Base-by-base conservation (phyloP, 2,888 invertebrate species). In the Leptinotarsa peninsularis region DNA sequence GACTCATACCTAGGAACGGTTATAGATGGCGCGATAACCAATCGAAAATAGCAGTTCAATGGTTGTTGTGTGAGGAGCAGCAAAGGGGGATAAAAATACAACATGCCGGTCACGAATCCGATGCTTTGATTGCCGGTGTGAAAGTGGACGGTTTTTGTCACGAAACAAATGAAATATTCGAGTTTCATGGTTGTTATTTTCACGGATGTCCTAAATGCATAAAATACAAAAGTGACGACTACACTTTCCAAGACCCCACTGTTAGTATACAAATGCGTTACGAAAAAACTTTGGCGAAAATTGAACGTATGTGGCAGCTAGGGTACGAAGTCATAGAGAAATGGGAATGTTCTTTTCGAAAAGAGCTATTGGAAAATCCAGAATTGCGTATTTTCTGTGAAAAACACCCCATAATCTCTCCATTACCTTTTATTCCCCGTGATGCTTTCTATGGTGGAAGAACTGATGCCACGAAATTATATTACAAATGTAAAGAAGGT, bases 1-100 rank as follows among this genome's bases (percentile, higher is more conserved):
- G 81, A 7, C 74, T 85, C 7, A 79, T 86, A n/a, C 85, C 84
- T 0, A 69, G 76, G 67, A 66, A 70, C 3, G 84, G 85, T 4
- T 86, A 85, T 71, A 67, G 86, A 4, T 68, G 67, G 17, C 60
- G 70, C 17, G 54, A 79, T 73, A 75, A 77, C 71, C 7, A 75
- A 18, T 76, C 76, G 18, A 18, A 50, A 58, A 75, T 78, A 27
- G 76, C 75, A 17, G n/a, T 67, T 52, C n/a, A 76, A 73, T 80
- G 76, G 80, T 50, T 81, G 13, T 33, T 80, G 13, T 75, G 71
- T 63, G 77, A 78, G 68, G 79, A 79, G 72, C 33, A 72, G 4
- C 66, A 72, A 74, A 23, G 82, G 49, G 71, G 71, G 17, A 67
- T 76, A 2, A 76, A 76, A 21, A 81, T 84, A n/a, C 13, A 18